A percentile compares a stretch with the other conserved stretches of the same genome.
Conservation (phyloP, 2,888 invertebrate genomes). For the Lochmaea crataegi region DNA sequence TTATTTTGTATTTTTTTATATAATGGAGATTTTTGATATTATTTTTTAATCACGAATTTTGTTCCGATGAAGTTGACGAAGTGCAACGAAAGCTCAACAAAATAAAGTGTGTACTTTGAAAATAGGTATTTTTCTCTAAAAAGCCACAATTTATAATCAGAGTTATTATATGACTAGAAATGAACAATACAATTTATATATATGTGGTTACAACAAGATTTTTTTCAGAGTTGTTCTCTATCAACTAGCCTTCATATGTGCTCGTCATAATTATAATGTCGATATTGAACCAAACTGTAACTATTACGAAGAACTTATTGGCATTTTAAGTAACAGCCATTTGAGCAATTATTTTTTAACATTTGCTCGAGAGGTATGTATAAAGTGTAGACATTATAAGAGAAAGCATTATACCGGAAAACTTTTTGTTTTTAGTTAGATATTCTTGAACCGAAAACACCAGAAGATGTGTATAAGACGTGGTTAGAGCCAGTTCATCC, state of each 20-base stretch:
- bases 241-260: constrained; percentile 96
- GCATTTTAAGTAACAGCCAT: constrained; percentile 94
- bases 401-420: neutral
- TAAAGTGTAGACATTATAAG: neutral
- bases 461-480: constrained; percentile 98
- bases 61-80: too few species aligned
- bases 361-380: constrained; percentile 85
- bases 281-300: constrained; percentile 81
- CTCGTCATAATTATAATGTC: constrained; percentile 91
- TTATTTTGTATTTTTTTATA: too few species aligned
- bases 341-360: constrained; percentile 93
- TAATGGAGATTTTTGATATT: too few species aligned
- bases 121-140: too few species aligned
- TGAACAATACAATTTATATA: too few species aligned
- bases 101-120: too few species aligned
- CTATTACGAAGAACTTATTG: constrained; percentile 82
- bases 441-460: constrained; percentile 98
- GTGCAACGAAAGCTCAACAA: too few species aligned
- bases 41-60: too few species aligned
- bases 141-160: too few species aligned
- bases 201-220: too few species aligned
- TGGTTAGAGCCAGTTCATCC: constrained; percentile 85
- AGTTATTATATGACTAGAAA: too few species aligned
- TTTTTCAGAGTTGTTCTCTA: constrained; percentile 83
- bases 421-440: constrained; percentile 75